Evolutionary conservation across 2,113 vertebrate species (phyloP).

Genomic region (Murina feae): DNA sequence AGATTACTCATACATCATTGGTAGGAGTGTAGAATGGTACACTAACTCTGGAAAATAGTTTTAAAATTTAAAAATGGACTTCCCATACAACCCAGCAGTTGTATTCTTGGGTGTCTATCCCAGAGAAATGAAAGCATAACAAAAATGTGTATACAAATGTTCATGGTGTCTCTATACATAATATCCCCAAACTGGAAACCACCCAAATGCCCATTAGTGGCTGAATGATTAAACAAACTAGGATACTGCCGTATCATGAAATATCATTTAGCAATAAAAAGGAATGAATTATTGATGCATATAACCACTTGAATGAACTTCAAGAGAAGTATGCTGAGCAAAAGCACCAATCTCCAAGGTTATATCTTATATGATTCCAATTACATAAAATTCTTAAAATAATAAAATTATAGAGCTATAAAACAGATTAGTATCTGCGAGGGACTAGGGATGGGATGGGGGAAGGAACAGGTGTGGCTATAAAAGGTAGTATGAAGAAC

Average conservation of each 20-base stretch:
- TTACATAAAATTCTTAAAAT: neutral
- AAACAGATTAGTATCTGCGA: neutral
- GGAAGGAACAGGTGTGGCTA: neutral
- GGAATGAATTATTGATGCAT: neutral
- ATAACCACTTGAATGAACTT: neutral
- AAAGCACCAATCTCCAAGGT: neutral
- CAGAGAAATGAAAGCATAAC: conserved; percentile 6
- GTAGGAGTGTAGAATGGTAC: neutral
- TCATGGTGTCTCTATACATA: neutral
- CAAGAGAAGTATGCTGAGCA: neutral
- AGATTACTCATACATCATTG: neutral
- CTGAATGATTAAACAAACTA: neutral
- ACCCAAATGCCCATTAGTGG: neutral
- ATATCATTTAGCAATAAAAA: neutral
- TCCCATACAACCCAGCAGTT: neutral
- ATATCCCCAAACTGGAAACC: neutral
- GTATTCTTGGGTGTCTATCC: neutral
- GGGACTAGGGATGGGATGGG: neutral
- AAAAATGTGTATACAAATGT: neutral
- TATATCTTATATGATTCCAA: neutral
- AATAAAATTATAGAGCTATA: neutral
- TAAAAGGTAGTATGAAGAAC: neutral
- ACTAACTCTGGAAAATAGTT: neutral
- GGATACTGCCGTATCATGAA: neutral
- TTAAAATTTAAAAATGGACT: neutral